These are phyloP conservation scores for Lepidurus couesii DNA, from an alignment of 1,140 invertebrate species.

Conservation along the genomic window DNA sequence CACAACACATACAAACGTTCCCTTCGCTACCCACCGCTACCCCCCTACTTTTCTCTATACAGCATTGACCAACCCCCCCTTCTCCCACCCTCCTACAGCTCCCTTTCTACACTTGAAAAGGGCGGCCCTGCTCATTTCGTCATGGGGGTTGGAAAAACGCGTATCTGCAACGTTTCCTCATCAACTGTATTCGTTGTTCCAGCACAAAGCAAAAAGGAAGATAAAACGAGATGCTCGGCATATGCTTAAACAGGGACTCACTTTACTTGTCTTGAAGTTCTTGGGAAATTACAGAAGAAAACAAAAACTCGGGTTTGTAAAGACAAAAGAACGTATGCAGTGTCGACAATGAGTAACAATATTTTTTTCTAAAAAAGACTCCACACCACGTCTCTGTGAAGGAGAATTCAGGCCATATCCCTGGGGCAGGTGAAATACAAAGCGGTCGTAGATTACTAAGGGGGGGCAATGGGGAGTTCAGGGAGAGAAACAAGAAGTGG, in stretches of 20 bases:
- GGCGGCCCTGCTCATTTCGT: neutral
- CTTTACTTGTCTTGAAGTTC: too few relatives aligned
- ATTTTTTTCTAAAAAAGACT: neutral
- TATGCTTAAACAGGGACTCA: too few relatives aligned
- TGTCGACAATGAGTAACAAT: neutral
- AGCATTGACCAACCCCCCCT: neutral
- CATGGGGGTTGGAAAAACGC: slow-evolving; percentile 13
- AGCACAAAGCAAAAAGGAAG: neutral
- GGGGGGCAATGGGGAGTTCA: neutral
- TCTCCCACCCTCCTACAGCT: neutral
- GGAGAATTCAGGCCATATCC: slow-evolving; percentile 12
- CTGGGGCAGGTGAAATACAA: slow-evolving; percentile 7
- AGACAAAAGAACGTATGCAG: too few relatives aligned
- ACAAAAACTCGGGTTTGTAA: too few relatives aligned
- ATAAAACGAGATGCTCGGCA: neutral
- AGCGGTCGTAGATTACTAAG: neutral
- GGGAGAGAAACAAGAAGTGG: neutral
- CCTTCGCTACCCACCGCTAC: neutral
- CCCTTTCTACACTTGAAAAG: neutral
- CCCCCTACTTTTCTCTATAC: neutral
- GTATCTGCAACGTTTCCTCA: slow-evolving; percentile 17
- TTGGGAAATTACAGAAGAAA: too few relatives aligned
- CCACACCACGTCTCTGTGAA: neutral
- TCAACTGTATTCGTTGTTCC: neutral
- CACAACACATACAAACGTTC: neutral